Conservation (phyloP, 2,113 vertebrate species). For the Ciconia boyciana region DNA sequence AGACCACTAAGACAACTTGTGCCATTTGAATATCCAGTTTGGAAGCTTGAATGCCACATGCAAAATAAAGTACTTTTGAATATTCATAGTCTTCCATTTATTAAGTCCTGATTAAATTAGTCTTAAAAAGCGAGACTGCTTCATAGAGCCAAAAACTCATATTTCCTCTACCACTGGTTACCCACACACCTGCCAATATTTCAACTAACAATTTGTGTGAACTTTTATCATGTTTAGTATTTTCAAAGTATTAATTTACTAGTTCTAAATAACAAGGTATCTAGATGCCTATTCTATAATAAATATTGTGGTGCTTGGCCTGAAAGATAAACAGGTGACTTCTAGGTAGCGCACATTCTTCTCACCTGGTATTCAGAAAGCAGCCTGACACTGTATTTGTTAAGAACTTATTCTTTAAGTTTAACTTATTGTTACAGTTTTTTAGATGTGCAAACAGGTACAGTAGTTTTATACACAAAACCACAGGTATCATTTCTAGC, state of each 20-base stretch:
- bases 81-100: neutral
- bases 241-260: neutral
- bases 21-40: neutral
- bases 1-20: neutral
- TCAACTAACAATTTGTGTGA: neutral
- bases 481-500: slow-evolving; percentile 56
- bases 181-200: neutral
- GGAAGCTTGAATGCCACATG: neutral
- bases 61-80: neutral
- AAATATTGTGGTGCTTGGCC: neutral
- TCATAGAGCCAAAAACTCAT: rapidly evolving
- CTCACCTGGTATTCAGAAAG: slow-evolving; percentile 39
- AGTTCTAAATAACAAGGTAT: neutral
- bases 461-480: slow-evolving; percentile 62
- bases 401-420: slow-evolving; percentile 58
- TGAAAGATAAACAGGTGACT: neutral
- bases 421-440: slow-evolving; percentile 60
- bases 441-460: slow-evolving; percentile 62
- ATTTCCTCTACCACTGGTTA: neutral
- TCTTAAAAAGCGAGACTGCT: neutral
- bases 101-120: neutral
- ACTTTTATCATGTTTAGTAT: neutral
- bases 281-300: rapidly evolving
- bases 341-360: neutral
- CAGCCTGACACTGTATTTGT: slow-evolving; percentile 50